Conservation (phyloP, 2,113 vertebrate genomes). For the Heteronetta atricapilla region DNA sequence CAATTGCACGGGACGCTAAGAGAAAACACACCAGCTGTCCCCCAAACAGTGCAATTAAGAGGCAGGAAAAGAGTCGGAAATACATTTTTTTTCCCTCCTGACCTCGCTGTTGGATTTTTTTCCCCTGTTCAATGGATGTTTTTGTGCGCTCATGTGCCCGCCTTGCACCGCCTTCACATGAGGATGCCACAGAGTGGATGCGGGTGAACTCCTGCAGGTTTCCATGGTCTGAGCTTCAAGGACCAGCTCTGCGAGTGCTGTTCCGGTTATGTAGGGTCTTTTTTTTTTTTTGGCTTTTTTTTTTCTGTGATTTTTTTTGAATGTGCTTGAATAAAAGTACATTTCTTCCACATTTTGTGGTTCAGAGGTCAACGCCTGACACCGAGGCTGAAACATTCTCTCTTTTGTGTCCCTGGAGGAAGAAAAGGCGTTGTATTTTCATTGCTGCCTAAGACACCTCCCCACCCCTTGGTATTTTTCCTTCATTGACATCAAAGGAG, state of each 20-base stretch:
- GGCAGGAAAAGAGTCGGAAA: not conserved
- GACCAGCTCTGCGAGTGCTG: not conserved
- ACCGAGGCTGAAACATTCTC: not conserved
- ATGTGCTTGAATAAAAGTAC: not conserved
- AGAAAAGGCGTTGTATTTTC: not conserved
- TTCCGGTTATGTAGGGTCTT: too few relatives aligned
- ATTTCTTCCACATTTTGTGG: not conserved
- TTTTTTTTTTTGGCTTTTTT: not conserved
- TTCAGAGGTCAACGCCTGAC: not conserved
- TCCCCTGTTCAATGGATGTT: not conserved
- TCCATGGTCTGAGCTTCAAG: not conserved
- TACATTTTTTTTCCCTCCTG: not conserved
- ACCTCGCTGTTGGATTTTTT: not conserved
- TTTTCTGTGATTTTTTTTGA: too few relatives aligned
- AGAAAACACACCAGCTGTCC: accelerated
- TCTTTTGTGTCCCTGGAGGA: not conserved
- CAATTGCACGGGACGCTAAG: not conserved
- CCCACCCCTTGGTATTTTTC: not conserved
- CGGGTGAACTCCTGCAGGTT: not conserved
- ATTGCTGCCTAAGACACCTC: not conserved
- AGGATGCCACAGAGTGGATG: not conserved
- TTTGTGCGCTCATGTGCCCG: accelerated
- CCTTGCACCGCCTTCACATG: not conserved
- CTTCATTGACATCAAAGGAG: not conserved
- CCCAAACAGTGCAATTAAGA: accelerated